Percentiles rank a stretch among this genome's conserved stretches.
phyloP scores from a whole-genome alignment of 23 tunicate genomes.

The Clavelina lepadiformis region DNA sequence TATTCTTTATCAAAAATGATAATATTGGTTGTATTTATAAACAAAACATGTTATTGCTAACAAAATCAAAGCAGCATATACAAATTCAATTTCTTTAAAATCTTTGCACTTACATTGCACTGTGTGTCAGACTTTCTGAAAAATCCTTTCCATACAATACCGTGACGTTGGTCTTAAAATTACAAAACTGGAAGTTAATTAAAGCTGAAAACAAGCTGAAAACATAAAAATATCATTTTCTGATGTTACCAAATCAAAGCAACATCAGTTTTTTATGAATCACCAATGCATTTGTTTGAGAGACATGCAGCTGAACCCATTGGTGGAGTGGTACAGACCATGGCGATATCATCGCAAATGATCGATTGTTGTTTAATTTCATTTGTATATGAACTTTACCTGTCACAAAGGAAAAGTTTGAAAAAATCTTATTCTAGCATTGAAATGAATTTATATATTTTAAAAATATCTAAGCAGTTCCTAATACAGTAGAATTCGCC shows the following conservation, averaged over 20 bases:
- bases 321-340: constrained; percentile 62
- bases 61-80: too few species aligned
- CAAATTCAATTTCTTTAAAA: too few species aligned
- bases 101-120: constrained; percentile 46
- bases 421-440: too few species aligned
- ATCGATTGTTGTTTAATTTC: constrained; percentile 23
- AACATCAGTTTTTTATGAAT: neutral
- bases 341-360: constrained; percentile 42
- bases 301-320: constrained; percentile 59
- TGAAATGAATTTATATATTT: too few species aligned
- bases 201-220: neutral
- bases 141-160: constrained; percentile 56
- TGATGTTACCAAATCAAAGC: neutral
- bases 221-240: neutral
- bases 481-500: too few species aligned
- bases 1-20: too few species aligned
- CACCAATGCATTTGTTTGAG: constrained; percentile 53
- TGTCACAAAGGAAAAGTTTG: constrained; percentile 1
- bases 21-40: too few species aligned
- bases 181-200: neutral
- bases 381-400: constrained; percentile 64
- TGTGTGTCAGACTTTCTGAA: constrained; percentile 6
- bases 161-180: constrained; percentile 73
- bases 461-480: neutral
- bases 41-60: too few species aligned